A percentile compares a stretch with the other conserved stretches of the same genome.
Conservation (phyloP, 2,888 invertebrate species). For the Ophion ellenae region DNA sequence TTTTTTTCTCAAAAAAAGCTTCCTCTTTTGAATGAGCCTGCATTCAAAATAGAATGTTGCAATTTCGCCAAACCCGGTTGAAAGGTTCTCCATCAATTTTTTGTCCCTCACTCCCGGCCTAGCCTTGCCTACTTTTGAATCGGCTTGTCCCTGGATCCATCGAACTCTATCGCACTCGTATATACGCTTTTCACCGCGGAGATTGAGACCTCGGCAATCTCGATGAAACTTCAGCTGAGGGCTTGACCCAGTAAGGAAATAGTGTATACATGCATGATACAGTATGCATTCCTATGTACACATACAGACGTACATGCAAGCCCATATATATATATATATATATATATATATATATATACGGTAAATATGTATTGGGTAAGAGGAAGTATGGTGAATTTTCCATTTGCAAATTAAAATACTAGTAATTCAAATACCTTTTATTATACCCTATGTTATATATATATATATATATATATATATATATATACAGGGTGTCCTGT, state of each 20-base stretch:
- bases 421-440: too few relatives aligned
- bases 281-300: neutral
- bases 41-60: too few relatives aligned
- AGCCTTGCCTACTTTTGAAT: constrained; percentile 21
- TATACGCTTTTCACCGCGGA: constrained; percentile 41
- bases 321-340: too few relatives aligned
- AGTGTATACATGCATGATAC: neutral
- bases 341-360: neutral
- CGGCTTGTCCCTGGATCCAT: neutral
- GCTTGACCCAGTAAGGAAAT: constrained; percentile 71
- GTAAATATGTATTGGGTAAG: too few relatives aligned
- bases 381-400: too few relatives aligned
- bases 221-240: constrained; percentile 69
- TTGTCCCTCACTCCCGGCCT: neutral
- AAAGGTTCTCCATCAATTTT: neutral
- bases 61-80: too few relatives aligned
- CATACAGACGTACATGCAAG: neutral
- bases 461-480: too few relatives aligned
- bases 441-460: too few relatives aligned
- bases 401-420: too few relatives aligned
- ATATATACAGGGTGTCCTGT: too few relatives aligned
- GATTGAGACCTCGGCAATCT: constrained; percentile 68
- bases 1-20: too few relatives aligned
- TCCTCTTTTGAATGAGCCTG: too few relatives aligned
- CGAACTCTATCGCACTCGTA: constrained; percentile 13